Percentiles rank a stretch among this genome's conserved stretches.
Evolutionary conservation across 1,140 invertebrate species (phyloP).

Genomic region (Pseudomyrmex gracilis): DNA sequence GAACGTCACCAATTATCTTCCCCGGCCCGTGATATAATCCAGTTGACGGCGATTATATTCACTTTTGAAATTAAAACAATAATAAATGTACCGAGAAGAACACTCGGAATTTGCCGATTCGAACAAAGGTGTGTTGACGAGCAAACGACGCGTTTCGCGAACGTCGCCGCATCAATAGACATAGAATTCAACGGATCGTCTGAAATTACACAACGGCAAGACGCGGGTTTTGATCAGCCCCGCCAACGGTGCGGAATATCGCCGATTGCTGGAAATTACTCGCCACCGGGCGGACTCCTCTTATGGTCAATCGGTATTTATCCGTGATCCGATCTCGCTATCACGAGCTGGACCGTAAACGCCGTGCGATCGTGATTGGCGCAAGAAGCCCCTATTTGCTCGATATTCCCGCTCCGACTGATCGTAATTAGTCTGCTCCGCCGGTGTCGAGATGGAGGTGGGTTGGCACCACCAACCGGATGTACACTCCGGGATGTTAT

Average conservation of each 20-base stretch:
- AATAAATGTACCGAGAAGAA: not conserved
- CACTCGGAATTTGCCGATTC: conserved; percentile 4
- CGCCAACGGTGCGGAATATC: conserved; percentile 43
- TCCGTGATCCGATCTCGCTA: conserved; percentile 43
- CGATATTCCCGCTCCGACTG: conserved; percentile 35
- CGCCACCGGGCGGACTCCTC: not conserved
- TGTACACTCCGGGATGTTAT: conserved; percentile 74
- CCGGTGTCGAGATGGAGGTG: not conserved
- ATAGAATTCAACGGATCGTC: conserved; percentile 42
- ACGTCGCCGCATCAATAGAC: not conserved
- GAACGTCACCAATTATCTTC: conserved; percentile 38
- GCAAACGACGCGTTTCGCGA: conserved; percentile 8
- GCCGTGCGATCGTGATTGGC: conserved; percentile 25
- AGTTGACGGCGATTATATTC: not conserved
- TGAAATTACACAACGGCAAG: conserved; percentile 60
- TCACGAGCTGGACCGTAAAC: conserved; percentile 41
- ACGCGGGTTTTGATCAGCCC: conserved; percentile 37
- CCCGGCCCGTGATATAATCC: not conserved
- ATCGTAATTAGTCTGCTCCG: conserved; percentile 64
- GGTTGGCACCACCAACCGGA: conserved; percentile 61
- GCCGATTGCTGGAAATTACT: conserved; percentile 59
- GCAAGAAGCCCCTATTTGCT: conserved; percentile 57
- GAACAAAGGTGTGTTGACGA: conserved; percentile 47
- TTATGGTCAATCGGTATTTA: conserved; percentile 49
- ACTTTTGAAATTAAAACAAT: conserved; percentile 51